A percentile compares a stretch with the other conserved stretches of the same genome.
Evolutionary conservation across 2,113 vertebrate species (phyloP).

Genomic region (Otocyon megalotis): DNA sequence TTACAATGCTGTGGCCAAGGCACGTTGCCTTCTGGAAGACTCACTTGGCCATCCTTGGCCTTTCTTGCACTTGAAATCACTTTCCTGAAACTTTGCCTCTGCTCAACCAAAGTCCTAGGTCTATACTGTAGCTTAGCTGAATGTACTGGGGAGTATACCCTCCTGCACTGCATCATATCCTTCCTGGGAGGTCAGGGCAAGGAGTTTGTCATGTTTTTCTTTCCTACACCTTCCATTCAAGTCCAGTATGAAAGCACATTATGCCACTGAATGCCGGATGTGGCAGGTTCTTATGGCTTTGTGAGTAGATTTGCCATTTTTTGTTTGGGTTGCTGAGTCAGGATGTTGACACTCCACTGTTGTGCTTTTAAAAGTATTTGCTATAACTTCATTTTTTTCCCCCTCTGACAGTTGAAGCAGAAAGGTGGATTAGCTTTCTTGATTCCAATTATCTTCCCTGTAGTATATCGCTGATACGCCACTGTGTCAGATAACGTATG

Average conservation of each 20-base stretch:
- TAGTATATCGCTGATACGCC: conserved; percentile 68
- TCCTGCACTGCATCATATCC: fast-evolving
- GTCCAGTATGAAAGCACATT: not conserved
- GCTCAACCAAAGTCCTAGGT: not conserved
- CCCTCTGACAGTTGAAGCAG: conserved; percentile 70
- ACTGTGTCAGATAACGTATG: conserved; percentile 74
- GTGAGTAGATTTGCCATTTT: conserved; percentile 55
- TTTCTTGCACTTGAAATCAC: not conserved
- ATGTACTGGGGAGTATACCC: fast-evolving
- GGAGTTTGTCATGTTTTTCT: not conserved
- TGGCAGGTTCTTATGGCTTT: conserved; percentile 50
- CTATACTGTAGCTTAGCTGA: not conserved
- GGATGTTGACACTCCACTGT: conserved; percentile 74
- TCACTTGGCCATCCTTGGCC: not conserved
- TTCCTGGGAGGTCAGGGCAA: not conserved
- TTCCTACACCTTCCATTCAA: not conserved
- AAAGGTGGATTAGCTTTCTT: conserved; percentile 80
- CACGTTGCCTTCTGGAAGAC: not conserved
- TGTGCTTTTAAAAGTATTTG: conserved; percentile 79
- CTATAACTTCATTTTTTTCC: conserved; percentile 72
- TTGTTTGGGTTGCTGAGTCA: conserved; percentile 72
- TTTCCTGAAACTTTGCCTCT: conserved; percentile 2
- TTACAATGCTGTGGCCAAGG: not conserved
- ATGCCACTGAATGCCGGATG: not conserved
- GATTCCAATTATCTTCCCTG: conserved; percentile 75